A percentile compares a stretch with the other conserved stretches of the same genome.
phyloP scores from a whole-genome alignment of 2,888 invertebrate species.

The Meganola albula region DNA sequence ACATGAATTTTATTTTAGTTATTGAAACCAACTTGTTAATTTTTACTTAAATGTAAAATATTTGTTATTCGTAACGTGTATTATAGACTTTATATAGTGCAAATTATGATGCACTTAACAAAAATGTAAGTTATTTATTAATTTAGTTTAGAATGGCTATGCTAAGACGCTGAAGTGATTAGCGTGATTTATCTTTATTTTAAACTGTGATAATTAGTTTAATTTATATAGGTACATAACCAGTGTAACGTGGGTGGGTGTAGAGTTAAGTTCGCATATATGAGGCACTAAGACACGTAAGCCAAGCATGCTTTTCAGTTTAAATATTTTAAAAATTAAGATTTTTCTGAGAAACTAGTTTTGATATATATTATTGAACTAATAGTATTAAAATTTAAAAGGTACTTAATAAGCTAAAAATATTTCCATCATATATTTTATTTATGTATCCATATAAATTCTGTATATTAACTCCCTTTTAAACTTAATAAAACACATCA shows the following conservation, averaged over 20 bases:
- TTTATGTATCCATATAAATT: too few relatives aligned
- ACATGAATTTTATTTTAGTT: constrained; percentile 62
- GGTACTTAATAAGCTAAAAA: too few relatives aligned
- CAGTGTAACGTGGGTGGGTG: constrained; percentile 33
- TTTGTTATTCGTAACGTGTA: constrained; percentile 62
- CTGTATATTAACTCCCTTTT: too few relatives aligned
- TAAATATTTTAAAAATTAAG: too few relatives aligned
- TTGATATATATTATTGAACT: too few relatives aligned
- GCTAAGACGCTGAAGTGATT: constrained; percentile 55
- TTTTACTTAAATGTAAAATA: constrained; percentile 62
- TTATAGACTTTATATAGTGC: constrained; percentile 44
- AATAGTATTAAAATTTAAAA: too few relatives aligned
- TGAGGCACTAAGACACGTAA: too few relatives aligned
- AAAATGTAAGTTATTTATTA: constrained; percentile 71
- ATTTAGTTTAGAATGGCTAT: constrained; percentile 70
- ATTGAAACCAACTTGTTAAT: constrained; percentile 57
- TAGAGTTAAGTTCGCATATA: constrained; percentile 26
- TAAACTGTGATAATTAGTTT: constrained; percentile 76
- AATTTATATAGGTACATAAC: constrained; percentile 46
- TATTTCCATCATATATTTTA: too few relatives aligned
- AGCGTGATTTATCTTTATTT: constrained; percentile 63
- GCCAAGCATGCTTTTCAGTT: too few relatives aligned
- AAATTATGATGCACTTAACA: constrained; percentile 50
- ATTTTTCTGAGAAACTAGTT: too few relatives aligned
- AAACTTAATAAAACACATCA: too few relatives aligned